A percentile compares a stretch with the other conserved stretches of the same genome.
These are phyloP conservation scores for Bombus affinis DNA, from an alignment of 1,140 invertebrate species.

Conservation along the genomic window DNA sequence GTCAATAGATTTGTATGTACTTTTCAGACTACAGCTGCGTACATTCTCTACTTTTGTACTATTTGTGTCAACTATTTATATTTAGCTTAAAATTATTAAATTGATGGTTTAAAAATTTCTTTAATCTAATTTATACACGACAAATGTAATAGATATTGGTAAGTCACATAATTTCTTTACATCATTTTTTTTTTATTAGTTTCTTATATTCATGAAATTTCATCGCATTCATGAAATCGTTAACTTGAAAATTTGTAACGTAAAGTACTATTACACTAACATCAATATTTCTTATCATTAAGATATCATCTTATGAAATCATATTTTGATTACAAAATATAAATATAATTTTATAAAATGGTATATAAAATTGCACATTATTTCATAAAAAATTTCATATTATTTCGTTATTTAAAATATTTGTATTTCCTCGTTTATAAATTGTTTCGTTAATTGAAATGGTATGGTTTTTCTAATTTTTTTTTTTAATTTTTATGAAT, in stretches of 20 bases:
- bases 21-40: not conserved
- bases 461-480: not conserved
- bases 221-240: not conserved
- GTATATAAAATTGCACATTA: not conserved
- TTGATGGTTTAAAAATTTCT: not conserved
- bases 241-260: not conserved
- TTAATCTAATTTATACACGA: not conserved
- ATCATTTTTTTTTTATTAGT: not conserved
- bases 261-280: too few species aligned
- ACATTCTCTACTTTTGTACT: not conserved
- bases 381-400: not conserved
- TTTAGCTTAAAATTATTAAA: not conserved
- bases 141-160: not conserved
- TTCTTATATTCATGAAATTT: not conserved
- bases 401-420: not conserved
- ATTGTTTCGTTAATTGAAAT: not conserved
- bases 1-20: conserved; percentile 15
- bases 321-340: not conserved
- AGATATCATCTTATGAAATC: not conserved
- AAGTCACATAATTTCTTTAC: not conserved
- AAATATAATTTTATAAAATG: not conserved
- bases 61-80: not conserved
- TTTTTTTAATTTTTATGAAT: not conserved
- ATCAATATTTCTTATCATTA: not conserved
- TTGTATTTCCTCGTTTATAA: not conserved